Conservation (phyloP, 2,113 vertebrate species). For the Acinonyx jubatus region DNA sequence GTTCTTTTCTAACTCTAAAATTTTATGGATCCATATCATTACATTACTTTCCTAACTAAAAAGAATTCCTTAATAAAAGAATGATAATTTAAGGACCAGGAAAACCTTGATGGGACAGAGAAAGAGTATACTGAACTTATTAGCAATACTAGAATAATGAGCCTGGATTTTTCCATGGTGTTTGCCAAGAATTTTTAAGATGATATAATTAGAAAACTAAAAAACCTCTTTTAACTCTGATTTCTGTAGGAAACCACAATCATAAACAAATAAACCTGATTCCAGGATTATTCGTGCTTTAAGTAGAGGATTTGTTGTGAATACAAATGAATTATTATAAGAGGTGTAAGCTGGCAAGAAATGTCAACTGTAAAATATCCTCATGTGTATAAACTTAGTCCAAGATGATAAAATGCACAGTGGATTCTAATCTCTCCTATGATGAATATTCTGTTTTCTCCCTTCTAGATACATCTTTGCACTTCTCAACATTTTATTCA, state of each 20-base stretch:
- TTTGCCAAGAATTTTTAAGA: constrained; percentile 22
- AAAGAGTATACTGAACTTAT: background rate
- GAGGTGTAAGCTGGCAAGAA: background rate
- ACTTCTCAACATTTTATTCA: background rate
- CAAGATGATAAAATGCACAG: constrained; percentile 11
- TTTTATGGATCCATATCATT: background rate
- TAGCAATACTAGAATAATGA: background rate
- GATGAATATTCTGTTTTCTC: background rate
- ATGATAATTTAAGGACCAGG: background rate
- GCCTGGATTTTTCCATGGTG: background rate
- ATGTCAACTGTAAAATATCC: background rate
- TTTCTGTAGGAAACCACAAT: background rate
- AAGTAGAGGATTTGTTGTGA: constrained; percentile 34
- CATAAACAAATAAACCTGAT: background rate
- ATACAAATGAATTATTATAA: background rate
- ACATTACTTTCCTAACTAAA: background rate
- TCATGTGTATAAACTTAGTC: background rate
- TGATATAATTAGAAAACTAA: constrained; percentile 31
- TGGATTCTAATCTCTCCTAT: background rate
- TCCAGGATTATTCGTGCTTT: constrained; percentile 39
- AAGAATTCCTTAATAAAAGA: constrained; percentile 7
- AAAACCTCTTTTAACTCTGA: background rate
- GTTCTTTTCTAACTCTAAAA: background rate
- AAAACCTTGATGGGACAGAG: background rate
- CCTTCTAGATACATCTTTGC: background rate